These are phyloP conservation scores for Paramormyrops hopkinsi DNA, from an alignment of 2,797 vertebrate genomes.

Conservation along the genomic window DNA sequence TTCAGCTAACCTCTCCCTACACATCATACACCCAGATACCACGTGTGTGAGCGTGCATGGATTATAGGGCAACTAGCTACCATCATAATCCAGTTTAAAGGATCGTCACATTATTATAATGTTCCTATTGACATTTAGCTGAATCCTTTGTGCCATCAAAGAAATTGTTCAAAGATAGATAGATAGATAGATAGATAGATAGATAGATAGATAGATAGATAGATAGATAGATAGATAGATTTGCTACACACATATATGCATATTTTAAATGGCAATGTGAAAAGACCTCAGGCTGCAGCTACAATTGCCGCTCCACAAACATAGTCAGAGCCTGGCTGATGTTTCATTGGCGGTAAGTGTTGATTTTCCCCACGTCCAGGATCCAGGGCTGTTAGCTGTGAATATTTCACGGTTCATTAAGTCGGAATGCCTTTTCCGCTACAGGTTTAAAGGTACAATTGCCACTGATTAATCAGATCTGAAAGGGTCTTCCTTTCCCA, in stretches of 20 bases:
- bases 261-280: not conserved
- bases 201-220: not conserved
- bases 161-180: not conserved
- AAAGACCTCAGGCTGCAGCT: not conserved
- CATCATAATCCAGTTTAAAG: not conserved
- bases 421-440: slow-evolving; percentile 23
- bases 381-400: slow-evolving; percentile 35
- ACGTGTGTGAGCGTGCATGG: not conserved
- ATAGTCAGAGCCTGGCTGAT: not conserved
- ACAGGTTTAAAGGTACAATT: slow-evolving; percentile 24
- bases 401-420: slow-evolving; percentile 42
- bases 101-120: not conserved
- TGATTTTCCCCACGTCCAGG: slow-evolving; percentile 14
- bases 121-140: not conserved
- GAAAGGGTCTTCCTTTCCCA: slow-evolving; percentile 39
- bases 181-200: not conserved
- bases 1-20: not conserved
- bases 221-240: not conserved
- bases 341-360: slow-evolving; percentile 7
- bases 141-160: not conserved
- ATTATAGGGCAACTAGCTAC: not conserved
- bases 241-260: not conserved
- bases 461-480: slow-evolving; percentile 38
- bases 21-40: not conserved
- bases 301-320: not conserved